Base-by-base conservation (phyloP, 1,140 invertebrate genomes). In the Philotrypesis tridentata region DNA sequence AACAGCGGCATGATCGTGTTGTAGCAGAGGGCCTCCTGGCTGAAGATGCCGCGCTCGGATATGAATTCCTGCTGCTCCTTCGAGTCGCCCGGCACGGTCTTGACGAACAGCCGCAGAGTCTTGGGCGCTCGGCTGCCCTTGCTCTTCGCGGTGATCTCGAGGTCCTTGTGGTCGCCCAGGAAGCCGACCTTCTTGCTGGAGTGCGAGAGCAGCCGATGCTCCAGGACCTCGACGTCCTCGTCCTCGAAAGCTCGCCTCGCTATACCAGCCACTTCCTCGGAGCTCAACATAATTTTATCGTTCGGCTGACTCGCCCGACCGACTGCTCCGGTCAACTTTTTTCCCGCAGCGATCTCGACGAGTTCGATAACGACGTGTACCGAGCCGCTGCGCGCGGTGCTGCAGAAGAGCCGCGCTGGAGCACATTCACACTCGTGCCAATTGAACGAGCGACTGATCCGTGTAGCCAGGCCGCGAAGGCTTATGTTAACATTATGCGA, bases 51-150 rank as follows among this genome's bases (percentile, higher is more conserved):
- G 14, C 3, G 14, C 2, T 63, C 48, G 2, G 5, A 25, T 3
- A 75, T 31, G 21, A 75, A 75, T 7, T 60, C 21, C 17, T 21
- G 55, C 17, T 75, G 73, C 3, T 23, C 11, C 17, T 33, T 27
- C 8, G 43, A 23, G 8, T 1, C 9, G 11, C 17, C 1, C 0
- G 73, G 73, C 17, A 61, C 1, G 11, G 48, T 7, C 21, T 75
- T 75, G 6, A 63, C 73, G 29, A 75, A 75, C 1, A 75, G n/a
- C 1, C 9, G 3, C 0, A 25, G 23, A 1, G 3, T 40, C 40
- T 73, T 40, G 0, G 2, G 4, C 0, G 1, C 25, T 21, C 4
- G 0, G 1, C 3, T 27, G n/a, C 0, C 6, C 17, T 1, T 1
- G 2, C 71, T 37, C 5, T n/a, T 31, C 12, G 33, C 17, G n/a